A percentile compares a stretch with the other conserved stretches of the same genome.
phyloP scores from a whole-genome alignment of 2,888 invertebrate genomes.

The Brassicogethes aeneus region DNA sequence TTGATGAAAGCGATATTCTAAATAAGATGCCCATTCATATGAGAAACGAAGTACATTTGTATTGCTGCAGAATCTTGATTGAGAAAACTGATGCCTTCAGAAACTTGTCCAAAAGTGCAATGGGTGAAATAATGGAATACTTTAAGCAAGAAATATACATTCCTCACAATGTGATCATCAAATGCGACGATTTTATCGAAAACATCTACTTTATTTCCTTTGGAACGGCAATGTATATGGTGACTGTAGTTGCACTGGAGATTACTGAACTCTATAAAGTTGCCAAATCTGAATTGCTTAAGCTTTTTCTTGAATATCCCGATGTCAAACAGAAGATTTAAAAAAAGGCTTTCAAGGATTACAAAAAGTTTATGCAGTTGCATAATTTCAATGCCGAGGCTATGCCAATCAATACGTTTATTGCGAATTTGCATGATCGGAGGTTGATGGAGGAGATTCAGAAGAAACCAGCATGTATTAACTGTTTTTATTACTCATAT shows the following conservation, averaged over 20 bases:
- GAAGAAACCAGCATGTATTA: too few species aligned
- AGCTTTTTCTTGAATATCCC: constrained; percentile 28
- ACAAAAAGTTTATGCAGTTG: constrained; percentile 9
- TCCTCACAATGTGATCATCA: constrained; percentile 41
- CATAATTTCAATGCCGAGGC: not conserved
- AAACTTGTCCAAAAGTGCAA: constrained; percentile 34
- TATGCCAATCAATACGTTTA: not conserved
- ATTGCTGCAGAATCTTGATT: constrained; percentile 41
- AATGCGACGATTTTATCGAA: constrained; percentile 35
- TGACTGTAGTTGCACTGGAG: constrained; percentile 28
- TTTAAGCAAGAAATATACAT: constrained; percentile 39
- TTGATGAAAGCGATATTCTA: constrained; percentile 40
- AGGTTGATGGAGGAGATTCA: constrained; percentile 13
- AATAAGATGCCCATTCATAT: constrained; percentile 32
- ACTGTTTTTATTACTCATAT: too few species aligned
- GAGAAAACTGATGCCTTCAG: constrained; percentile 41
- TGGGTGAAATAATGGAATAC: constrained; percentile 37
- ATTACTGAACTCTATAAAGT: constrained; percentile 32
- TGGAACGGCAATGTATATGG: constrained; percentile 39
- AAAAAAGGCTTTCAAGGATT: constrained; percentile 33
- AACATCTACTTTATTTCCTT: constrained; percentile 45
- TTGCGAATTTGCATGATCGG: constrained; percentile 9
- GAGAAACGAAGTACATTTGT: constrained; percentile 40
- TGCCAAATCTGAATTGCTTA: constrained; percentile 21
- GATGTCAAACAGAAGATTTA: constrained; percentile 36